Conservation (phyloP, 2,113 vertebrate genomes). For the Ptilonorhynchus violaceus region DNA sequence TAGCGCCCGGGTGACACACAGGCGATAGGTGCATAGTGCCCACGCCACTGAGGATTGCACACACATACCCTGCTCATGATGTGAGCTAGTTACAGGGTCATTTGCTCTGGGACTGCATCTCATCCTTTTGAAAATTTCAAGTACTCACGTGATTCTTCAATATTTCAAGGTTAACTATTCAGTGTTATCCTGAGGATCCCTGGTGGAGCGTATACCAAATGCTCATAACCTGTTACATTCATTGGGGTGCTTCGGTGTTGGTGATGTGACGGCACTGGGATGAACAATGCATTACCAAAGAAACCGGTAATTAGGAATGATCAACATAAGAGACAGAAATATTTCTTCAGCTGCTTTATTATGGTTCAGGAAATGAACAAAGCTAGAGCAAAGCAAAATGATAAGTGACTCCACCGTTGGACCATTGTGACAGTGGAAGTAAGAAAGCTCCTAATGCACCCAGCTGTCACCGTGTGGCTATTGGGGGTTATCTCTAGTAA, state of each 20-base stretch:
- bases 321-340: neutral
- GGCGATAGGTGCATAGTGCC: too few species aligned
- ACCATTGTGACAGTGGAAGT: neutral
- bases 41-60: rapidly evolving
- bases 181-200: neutral
- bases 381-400: neutral
- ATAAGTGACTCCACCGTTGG: neutral
- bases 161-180: neutral
- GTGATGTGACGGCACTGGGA: neutral
- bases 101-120: neutral
- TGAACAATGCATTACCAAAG: neutral
- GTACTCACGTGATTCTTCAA: neutral
- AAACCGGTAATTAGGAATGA: neutral
- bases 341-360: neutral
- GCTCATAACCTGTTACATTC: rapidly evolving
- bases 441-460: neutral
- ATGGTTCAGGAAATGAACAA: neutral
- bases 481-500: neutral
- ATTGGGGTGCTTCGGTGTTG: neutral
- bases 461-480: neutral
- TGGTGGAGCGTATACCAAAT: neutral
- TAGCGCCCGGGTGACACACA: too few species aligned
- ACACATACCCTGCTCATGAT: rapidly evolving
- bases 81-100: neutral
- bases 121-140: neutral